Conservation (phyloP, 2,113 vertebrate genomes). For the Uropsilus gracilis region DNA sequence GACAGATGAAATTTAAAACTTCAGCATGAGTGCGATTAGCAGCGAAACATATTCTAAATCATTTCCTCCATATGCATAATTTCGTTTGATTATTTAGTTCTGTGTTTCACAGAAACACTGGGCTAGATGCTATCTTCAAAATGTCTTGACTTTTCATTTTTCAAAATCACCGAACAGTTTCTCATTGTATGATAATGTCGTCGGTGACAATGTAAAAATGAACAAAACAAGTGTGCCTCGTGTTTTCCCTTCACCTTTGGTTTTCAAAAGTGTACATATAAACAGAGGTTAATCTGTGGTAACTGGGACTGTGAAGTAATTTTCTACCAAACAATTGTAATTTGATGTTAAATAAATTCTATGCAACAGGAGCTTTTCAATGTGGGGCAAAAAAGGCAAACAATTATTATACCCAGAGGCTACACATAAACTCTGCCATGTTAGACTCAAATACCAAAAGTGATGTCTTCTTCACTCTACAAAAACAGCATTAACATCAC, state of each 20-base stretch:
- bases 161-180: constrained; percentile 70
- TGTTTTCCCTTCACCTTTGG: constrained; percentile 71
- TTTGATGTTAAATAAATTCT: constrained; percentile 80
- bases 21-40: constrained; percentile 86
- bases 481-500: constrained; percentile 69
- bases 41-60: constrained; percentile 88
- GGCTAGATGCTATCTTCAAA: constrained; percentile 83
- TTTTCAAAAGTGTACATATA: constrained; percentile 79
- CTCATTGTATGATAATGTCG: constrained; percentile 70
- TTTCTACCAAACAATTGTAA: constrained; percentile 74
- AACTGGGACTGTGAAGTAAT: constrained; percentile 80
- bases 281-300: constrained; percentile 69
- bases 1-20: constrained; percentile 91
- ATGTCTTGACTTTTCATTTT: constrained; percentile 79
- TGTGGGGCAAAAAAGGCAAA: constrained; percentile 61
- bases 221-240: constrained; percentile 71
- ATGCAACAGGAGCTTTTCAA: constrained; percentile 70
- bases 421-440: constrained; percentile 73
- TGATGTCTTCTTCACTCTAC: constrained; percentile 78
- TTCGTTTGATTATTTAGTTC: constrained; percentile 84
- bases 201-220: constrained; percentile 78
- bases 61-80: constrained; percentile 87
- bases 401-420: background rate
- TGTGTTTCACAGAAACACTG: constrained; percentile 57
- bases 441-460: constrained; percentile 50